These are phyloP conservation scores for Cyanoderma ruficeps DNA, from an alignment of 2,113 vertebrate genomes.

Conservation along the genomic window DNA sequence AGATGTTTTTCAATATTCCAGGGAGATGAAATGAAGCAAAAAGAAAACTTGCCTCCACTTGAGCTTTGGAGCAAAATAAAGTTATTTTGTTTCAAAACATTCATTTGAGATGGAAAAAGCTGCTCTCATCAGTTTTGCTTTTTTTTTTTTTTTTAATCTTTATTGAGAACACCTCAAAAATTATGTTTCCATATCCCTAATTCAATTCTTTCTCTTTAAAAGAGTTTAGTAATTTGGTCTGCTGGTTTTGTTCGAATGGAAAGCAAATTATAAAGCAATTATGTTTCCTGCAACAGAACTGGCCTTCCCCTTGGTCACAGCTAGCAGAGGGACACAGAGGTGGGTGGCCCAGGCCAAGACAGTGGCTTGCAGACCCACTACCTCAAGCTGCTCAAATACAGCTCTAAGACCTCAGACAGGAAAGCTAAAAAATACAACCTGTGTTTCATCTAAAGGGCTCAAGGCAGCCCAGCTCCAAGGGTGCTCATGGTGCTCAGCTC, in stretches of 20 bases:
- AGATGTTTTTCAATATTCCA: conserved; percentile 46
- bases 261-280: conserved; percentile 26
- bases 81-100: conserved; percentile 62
- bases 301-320: background rate
- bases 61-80: conserved; percentile 16
- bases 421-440: background rate
- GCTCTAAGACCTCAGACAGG: background rate
- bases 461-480: background rate
- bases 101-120: conserved; percentile 25
- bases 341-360: background rate
- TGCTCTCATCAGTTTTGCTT: background rate
- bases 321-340: background rate
- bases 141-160: background rate
- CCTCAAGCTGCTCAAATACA: background rate
- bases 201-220: conserved; percentile 37
- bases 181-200: conserved; percentile 4
- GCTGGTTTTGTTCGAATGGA: conserved; percentile 36
- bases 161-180: background rate
- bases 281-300: background rate
- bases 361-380: background rate
- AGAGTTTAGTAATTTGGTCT: background rate
- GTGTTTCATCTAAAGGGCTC: background rate
- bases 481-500: background rate
- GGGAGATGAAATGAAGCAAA: conserved; percentile 53
- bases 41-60: conserved; percentile 57